A percentile compares a stretch with the other conserved stretches of the same genome.
phyloP scores from a whole-genome alignment of 2,113 vertebrate genomes.

The Heloderma charlesbogerti region DNA sequence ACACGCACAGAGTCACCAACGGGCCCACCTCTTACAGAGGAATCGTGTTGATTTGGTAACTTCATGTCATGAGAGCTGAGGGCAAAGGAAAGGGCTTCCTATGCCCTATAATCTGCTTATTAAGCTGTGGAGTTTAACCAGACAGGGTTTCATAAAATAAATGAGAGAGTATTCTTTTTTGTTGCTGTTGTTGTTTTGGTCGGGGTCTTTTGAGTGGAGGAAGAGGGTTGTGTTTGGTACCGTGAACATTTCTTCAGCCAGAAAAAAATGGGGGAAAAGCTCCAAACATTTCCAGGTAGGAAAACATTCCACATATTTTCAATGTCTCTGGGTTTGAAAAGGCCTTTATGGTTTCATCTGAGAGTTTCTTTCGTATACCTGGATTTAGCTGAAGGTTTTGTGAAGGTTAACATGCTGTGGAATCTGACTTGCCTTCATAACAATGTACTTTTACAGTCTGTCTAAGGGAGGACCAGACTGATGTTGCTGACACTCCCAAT shows the following conservation, averaged over 20 bases:
- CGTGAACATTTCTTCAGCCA: not conserved
- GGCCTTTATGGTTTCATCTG: not conserved
- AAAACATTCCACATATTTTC: not conserved
- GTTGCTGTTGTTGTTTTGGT: constrained; percentile 12
- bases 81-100: constrained; percentile 68
- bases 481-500: not conserved
- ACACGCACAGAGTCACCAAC: not conserved
- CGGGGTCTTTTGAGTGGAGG: not conserved
- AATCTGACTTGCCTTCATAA: not conserved
- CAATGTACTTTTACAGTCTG: too few species aligned
- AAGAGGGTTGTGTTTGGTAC: not conserved
- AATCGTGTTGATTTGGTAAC: constrained; percentile 65
- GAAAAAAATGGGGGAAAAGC: constrained; percentile 56
- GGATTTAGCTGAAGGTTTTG: not conserved
- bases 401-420: rapidly evolving
- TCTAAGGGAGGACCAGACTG: too few species aligned
- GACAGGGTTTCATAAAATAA: constrained; percentile 66
- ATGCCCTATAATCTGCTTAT: constrained; percentile 75
- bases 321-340: rapidly evolving
- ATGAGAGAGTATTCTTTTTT: not conserved
- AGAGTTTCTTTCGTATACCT: not conserved
- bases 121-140: constrained; percentile 71
- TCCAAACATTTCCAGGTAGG: constrained; percentile 56
- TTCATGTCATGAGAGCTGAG: constrained; percentile 71
- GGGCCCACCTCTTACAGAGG: constrained; percentile 42